Evolutionary conservation across 1,140 invertebrate species (phyloP).

Genomic region (Drosophila setifemur): DNA sequence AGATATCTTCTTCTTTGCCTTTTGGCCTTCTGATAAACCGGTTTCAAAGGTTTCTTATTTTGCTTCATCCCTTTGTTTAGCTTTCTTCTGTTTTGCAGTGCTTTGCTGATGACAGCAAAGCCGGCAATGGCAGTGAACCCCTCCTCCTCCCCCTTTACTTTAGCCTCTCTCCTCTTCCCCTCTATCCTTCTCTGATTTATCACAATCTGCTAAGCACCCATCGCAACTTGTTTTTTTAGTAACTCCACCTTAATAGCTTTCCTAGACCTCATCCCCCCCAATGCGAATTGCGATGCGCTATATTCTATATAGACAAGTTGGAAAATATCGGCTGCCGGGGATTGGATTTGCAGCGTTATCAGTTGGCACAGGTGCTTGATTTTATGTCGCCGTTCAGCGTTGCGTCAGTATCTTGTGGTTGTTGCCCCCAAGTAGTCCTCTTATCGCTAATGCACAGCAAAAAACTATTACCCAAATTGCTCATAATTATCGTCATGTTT

Average conservation of each 20-base stretch:
- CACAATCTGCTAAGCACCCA: constrained; percentile 27
- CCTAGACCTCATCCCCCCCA: background rate
- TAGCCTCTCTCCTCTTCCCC: background rate
- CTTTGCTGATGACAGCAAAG: constrained; percentile 66
- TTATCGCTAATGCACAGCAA: constrained; percentile 11
- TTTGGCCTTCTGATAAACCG: constrained; percentile 73
- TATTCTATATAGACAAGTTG: constrained; percentile 1
- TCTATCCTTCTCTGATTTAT: constrained; percentile 49
- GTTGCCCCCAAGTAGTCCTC: background rate
- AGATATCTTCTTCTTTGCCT: constrained; percentile 31
- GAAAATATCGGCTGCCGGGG: background rate
- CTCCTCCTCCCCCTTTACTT: background rate
- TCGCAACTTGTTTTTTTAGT: constrained; percentile 12
- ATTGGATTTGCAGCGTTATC: constrained; percentile 18
- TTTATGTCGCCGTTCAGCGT: background rate
- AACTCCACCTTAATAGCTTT: background rate
- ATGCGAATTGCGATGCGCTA: constrained; percentile 15
- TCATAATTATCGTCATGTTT: background rate
- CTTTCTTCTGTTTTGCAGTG: constrained; percentile 70
- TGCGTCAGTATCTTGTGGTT: constrained; percentile 21
- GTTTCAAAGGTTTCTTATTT: constrained; percentile 69
- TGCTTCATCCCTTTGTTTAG: constrained; percentile 64
- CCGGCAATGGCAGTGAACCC: constrained; percentile 35
- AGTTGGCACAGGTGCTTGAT: constrained; percentile 9
- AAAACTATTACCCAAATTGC: background rate